phyloP scores from a whole-genome alignment of 2,888 invertebrate genomes.

The Aphodius granarius region DNA sequence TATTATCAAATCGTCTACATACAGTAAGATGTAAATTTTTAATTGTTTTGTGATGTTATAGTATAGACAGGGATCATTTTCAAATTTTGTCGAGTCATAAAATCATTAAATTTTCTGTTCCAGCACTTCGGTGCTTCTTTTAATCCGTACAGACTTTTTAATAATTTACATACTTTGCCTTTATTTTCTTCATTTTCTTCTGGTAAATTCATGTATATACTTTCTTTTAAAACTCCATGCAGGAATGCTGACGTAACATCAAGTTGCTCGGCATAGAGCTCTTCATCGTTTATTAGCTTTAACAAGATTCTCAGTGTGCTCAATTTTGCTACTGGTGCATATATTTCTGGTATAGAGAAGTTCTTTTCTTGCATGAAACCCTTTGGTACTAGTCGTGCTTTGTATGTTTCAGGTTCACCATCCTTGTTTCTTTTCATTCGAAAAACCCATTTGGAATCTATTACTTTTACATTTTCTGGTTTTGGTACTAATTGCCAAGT shows the following conservation, averaged over 20 bases:
- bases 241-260: background rate
- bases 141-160: slow-evolving; percentile 34
- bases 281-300: background rate
- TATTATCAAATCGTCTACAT: too few species aligned
- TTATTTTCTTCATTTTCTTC: background rate
- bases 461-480: too few species aligned
- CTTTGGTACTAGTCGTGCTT: background rate
- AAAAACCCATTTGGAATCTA: background rate
- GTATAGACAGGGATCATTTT: too few species aligned
- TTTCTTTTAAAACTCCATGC: background rate
- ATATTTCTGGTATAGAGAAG: background rate
- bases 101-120: slow-evolving; percentile 34
- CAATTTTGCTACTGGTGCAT: background rate
- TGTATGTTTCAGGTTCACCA: background rate
- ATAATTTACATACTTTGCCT: slow-evolving; percentile 31
- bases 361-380: background rate
- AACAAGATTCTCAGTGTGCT: background rate
- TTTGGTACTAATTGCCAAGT: too few species aligned
- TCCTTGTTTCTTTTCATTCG: background rate
- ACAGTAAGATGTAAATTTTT: too few species aligned
- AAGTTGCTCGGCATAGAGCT: background rate
- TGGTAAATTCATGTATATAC: background rate
- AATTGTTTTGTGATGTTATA: too few species aligned
- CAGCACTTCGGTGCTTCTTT: slow-evolving; percentile 33
- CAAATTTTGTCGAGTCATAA: too few species aligned